Base-by-base conservation (phyloP, 2,797 vertebrate species). In the Tadarida brasiliensis region DNA sequence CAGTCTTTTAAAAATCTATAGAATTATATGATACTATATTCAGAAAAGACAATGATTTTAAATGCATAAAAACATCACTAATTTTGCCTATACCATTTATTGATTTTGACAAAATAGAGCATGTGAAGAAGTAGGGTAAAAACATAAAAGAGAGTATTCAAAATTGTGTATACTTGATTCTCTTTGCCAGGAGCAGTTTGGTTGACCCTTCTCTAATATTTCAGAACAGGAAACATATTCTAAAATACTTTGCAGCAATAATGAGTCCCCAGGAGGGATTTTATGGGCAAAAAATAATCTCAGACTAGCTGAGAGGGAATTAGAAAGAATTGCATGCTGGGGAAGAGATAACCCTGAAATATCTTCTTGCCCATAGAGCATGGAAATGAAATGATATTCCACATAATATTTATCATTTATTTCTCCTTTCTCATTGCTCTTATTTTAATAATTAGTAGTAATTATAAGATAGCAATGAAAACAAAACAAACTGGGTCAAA, bases 241-340 rank as follows among this genome's bases (percentile, higher is more conserved):
- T 59, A 90, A 90, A 74, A 47, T 65, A 59, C 30, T 96, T 81
- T 92, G 3, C 9, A 91, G 56, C 65, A 93, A 77, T 61, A 94
- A 84, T 91, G 78, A 80, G 63, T 86, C 12, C 68, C 70, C 39
- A 89, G 39, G 28, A 88, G 59, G n/a, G 35, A 61, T 83, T 78
- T 9, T 15, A 19, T 73, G 11, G 71, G 2, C 33, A 77, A 76
- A 33, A 89, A 92, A 44, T 80, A 95, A 80, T 87, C 51, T 84
- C 44, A 39, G 87, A n/a, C 51, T n/a, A 33, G 30, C 54, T 11
- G 74, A 78, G 17, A 74, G 30, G 39, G 39, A 71, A 81, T 91
- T 85, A 88, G 49, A 30, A 77, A 88, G 61, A 91, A 54, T 84
- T 63, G 81, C 16, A 6, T 77, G 2, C 39, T 47, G 17, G 61